These are phyloP conservation scores for Pelusios castaneus DNA, from an alignment of 2,113 vertebrate species.

Conservation along the genomic window DNA sequence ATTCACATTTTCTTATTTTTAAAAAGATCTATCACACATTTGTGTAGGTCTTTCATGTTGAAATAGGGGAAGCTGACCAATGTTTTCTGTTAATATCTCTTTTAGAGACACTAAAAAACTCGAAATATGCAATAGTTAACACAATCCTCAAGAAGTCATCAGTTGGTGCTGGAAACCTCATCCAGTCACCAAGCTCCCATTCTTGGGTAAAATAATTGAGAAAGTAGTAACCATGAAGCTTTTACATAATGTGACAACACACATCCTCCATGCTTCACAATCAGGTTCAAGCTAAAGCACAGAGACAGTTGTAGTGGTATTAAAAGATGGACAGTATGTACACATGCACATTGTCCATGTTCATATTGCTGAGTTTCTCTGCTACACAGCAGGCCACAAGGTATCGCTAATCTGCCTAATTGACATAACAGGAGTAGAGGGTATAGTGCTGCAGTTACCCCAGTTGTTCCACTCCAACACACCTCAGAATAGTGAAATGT, in stretches of 20 bases:
- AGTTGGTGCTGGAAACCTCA: not conserved
- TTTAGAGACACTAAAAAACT: not conserved
- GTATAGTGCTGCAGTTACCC: not conserved
- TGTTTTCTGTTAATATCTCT: not conserved
- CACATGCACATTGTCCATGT: not conserved
- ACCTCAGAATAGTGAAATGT: not conserved
- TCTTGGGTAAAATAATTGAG: not conserved
- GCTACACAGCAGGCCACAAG: not conserved
- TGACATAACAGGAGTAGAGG: fast-evolving
- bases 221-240: not conserved
- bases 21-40: not conserved
- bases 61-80: not conserved
- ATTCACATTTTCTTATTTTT: not conserved
- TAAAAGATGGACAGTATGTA: not conserved
- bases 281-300: not conserved
- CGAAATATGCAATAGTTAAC: not conserved
- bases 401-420: not conserved
- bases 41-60: not conserved
- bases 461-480: not conserved
- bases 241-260: not conserved
- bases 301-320: not conserved
- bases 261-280: not conserved
- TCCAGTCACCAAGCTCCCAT: not conserved
- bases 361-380: not conserved
- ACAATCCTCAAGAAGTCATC: not conserved